Base-by-base conservation (phyloP, 2,888 invertebrate species). In the Cryptocephalus primarius region DNA sequence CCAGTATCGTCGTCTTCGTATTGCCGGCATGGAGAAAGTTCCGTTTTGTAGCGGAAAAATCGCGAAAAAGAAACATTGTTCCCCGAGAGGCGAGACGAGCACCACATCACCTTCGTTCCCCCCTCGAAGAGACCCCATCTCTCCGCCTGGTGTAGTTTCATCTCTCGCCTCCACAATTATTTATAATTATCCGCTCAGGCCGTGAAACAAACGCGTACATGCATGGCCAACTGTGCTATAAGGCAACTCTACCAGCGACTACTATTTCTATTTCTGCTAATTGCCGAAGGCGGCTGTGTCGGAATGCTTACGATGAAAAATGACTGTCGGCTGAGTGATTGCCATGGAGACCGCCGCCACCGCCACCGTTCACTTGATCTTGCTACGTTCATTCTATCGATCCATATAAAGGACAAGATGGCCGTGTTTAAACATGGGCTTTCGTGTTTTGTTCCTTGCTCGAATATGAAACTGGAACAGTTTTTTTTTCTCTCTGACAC, bases 261-360 rank as follows among this genome's bases (percentile, higher is more conserved):
- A 61, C 65, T 63, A 62, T 66, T 67, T 69, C 68, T 69, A 69
- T 68, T 69, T 69, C 67, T 65, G 67, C 68, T 69, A 69, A 69
- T 69, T 69, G 68, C 67, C 59, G 66, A 60, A 66, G 67, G 67
- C 67, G 63, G 65, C 62, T 62, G 60, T 61, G 62, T 14, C 60
- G 60, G 64, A 65, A 65, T 65, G 64, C 62, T 59, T 59, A 59
- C 64, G 66, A 66, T 67, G 67, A 68, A 65, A 67, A 68, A 69
- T 66, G 63, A 66, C 64, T 65, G 61, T 59, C 63, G 62, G 60
- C 59, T 66, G 67, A 68, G 57, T 63, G 67, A 69, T 68, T 66
- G 64, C 66, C 66, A 68, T 68, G 66, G 66, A 63, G 63, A 69
- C 66, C 65, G 64, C 57, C 61, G 56, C 60, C 59, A 54, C 57